Percentiles rank a stretch among this genome's conserved stretches.
These are phyloP conservation scores for Indri indri DNA, from an alignment of 2,113 vertebrate species.

Conservation along the genomic window DNA sequence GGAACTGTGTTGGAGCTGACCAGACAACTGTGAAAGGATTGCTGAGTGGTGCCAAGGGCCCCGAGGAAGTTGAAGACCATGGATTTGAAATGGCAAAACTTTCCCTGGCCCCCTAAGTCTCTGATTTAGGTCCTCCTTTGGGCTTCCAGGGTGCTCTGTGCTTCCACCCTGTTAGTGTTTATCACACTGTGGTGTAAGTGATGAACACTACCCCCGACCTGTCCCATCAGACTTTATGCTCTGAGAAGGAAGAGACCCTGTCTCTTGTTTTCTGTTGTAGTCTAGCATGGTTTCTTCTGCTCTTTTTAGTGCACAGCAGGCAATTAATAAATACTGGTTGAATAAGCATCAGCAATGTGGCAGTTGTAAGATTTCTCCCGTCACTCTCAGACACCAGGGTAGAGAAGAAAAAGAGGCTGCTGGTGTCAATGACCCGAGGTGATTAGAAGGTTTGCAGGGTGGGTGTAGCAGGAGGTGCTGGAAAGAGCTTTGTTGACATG, in stretches of 20 bases:
- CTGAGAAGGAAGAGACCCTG: not conserved
- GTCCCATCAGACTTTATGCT: not conserved
- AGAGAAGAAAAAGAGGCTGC: not conserved
- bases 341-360: not conserved
- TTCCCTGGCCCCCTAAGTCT: not conserved
- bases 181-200: not conserved
- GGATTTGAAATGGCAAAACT: not conserved
- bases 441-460: not conserved
- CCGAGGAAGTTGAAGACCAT: not conserved
- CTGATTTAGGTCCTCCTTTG: not conserved
- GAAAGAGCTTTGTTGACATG: not conserved
- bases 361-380: not conserved
- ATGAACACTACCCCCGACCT: not conserved
- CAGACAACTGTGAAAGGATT: not conserved
- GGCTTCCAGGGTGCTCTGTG: not conserved
- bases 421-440: not conserved
- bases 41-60: not conserved
- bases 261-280: not conserved
- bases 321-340: not conserved
- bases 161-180: not conserved
- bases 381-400: not conserved
- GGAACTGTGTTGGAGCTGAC: not conserved
- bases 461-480: not conserved
- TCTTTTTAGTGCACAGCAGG: not conserved
- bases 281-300: not conserved